Conservation (phyloP, 2,113 vertebrate genomes). For the Tyrannus savana region DNA sequence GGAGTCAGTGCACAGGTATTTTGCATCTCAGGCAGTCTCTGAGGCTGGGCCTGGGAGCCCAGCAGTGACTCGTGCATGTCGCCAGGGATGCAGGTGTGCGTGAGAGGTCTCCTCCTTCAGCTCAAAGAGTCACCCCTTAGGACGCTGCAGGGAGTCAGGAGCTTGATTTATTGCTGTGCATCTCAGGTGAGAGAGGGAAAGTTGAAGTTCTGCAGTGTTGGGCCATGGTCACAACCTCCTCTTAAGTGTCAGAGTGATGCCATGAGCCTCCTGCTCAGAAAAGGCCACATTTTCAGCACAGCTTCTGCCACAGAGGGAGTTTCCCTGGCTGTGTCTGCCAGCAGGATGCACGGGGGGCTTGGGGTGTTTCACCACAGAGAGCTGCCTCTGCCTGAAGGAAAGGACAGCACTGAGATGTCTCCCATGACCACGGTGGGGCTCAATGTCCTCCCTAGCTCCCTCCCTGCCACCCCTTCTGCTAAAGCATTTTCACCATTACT, state of each 20-base stretch:
- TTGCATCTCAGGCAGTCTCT: neutral
- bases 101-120: neutral
- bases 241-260: accelerated
- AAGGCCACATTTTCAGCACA: neutral
- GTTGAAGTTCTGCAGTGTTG: neutral
- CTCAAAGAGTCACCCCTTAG: accelerated
- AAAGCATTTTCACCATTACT: constrained; percentile 9
- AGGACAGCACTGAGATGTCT: accelerated
- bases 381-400: neutral
- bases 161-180: accelerated
- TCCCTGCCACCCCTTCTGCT: neutral
- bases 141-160: neutral
- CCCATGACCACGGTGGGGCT: accelerated
- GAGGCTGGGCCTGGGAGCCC: neutral
- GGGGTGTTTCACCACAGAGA: accelerated
- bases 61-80: accelerated
- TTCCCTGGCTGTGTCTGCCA: neutral
- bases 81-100: neutral
- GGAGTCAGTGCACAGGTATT: neutral
- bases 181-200: neutral
- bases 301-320: accelerated
- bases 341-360: neutral
- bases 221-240: neutral
- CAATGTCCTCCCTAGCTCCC: neutral
- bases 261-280: neutral